Conservation (phyloP, 64 coral and sea anemone species). For the Pocillopora damicornis region DNA sequence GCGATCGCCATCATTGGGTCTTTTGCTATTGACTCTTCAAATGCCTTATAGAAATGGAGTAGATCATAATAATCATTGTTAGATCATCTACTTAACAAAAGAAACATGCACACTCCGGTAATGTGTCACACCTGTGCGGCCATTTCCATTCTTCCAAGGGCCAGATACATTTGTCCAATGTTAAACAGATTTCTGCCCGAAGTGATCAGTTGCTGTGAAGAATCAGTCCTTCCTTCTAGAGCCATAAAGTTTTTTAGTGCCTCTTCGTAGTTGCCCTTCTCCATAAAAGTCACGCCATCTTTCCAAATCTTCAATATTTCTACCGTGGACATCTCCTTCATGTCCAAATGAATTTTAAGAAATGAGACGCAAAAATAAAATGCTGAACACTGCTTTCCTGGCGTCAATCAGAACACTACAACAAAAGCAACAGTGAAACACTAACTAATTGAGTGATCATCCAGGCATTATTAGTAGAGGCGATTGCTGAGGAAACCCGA, state of each 20-base stretch:
- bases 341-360: background rate
- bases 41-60: constrained; percentile 48
- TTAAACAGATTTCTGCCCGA: constrained; percentile 96
- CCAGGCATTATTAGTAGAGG: too few relatives aligned
- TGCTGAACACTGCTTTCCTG: too few relatives aligned
- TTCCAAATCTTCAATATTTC: constrained; percentile 87
- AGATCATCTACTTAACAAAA: too few relatives aligned
- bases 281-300: constrained; percentile 68
- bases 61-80: background rate
- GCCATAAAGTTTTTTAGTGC: constrained; percentile 79
- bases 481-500: too few relatives aligned
- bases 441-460: too few relatives aligned
- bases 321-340: constrained; percentile 82
- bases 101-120: background rate
- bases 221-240: constrained; percentile 71
- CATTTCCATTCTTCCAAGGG: constrained; percentile 70
- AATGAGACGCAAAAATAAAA: too few relatives aligned
- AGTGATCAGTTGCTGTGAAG: constrained; percentile 64
- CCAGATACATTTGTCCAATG: constrained; percentile 87
- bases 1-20: constrained; percentile 89
- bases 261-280: constrained; percentile 76
- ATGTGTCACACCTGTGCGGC: constrained; percentile 50
- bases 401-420: too few relatives aligned
- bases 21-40: constrained; percentile 80
- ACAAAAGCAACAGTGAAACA: too few relatives aligned